phyloP scores from a whole-genome alignment of 2,113 vertebrate species.

The Perca schrenkii region DNA sequence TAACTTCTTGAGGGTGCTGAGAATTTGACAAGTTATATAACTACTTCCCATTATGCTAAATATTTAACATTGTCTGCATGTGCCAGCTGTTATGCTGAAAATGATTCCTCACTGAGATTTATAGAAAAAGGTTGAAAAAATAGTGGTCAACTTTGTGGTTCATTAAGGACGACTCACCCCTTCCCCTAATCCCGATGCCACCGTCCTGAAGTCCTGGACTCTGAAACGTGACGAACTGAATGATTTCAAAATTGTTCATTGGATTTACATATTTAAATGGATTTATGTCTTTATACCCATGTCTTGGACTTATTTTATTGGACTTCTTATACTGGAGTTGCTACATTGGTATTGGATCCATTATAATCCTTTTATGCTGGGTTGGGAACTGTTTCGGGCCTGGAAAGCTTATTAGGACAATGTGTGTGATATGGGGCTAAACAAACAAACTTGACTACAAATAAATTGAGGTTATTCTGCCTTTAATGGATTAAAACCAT shows the following conservation, averaged over 20 bases:
- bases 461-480: not conserved
- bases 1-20: constrained; percentile 10
- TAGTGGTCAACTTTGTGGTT: not conserved
- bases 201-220: not conserved
- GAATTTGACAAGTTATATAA: constrained; percentile 29
- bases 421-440: not conserved
- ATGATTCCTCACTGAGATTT: constrained; percentile 10
- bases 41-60: constrained; percentile 24
- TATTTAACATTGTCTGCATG: constrained; percentile 37
- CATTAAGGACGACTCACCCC: not conserved
- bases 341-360: constrained; percentile 22
- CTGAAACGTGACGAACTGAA: constrained; percentile 3
- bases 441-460: constrained; percentile 15
- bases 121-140: not conserved
- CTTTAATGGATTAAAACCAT: not conserved
- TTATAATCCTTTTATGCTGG: constrained; percentile 33
- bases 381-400: constrained; percentile 1
- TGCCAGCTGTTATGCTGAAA: constrained; percentile 34
- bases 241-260: not conserved
- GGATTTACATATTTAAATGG: constrained; percentile 26
- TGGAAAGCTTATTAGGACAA: not conserved
- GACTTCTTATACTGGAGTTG: constrained; percentile 15
- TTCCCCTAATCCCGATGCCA: not conserved
- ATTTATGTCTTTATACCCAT: not conserved
- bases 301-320: constrained; percentile 10